Conservation (phyloP, 2,888 invertebrate genomes). For the Ditula angustiorana region DNA sequence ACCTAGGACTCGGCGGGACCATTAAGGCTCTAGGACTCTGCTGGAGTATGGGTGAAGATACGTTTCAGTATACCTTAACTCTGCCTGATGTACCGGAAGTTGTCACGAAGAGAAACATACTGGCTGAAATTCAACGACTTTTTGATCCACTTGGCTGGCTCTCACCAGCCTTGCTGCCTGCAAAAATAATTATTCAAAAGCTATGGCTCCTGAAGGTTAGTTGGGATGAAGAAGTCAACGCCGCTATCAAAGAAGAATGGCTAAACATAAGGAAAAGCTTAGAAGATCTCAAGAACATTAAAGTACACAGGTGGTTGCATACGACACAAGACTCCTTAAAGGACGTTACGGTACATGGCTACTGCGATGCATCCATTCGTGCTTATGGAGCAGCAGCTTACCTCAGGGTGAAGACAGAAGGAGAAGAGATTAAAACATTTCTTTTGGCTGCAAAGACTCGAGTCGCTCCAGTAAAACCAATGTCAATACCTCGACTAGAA, state of each 20-base stretch:
- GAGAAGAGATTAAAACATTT: slow-evolving; percentile 22
- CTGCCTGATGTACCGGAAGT: neutral
- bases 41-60: slow-evolving; percentile 8
- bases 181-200: slow-evolving; percentile 43
- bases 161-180: slow-evolving; percentile 28
- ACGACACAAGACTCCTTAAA: slow-evolving; percentile 1
- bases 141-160: slow-evolving; percentile 45
- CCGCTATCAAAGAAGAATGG: slow-evolving; percentile 36
- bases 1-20: slow-evolving; percentile 36
- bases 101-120: slow-evolving; percentile 38
- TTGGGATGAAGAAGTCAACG: slow-evolving; percentile 42
- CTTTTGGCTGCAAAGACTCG: slow-evolving; percentile 39
- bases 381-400: slow-evolving; percentile 40
- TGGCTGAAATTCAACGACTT: slow-evolving; percentile 39
- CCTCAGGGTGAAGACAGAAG: slow-evolving; percentile 8
- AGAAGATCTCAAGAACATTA: slow-evolving; percentile 15
- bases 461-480: slow-evolving; percentile 39
- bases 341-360: slow-evolving; percentile 32
- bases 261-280: slow-evolving; percentile 27
- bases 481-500: slow-evolving; percentile 40
- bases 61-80: slow-evolving; percentile 3
- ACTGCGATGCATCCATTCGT: slow-evolving; percentile 37
- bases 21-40: slow-evolving; percentile 40
- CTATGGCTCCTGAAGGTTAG: slow-evolving; percentile 35
- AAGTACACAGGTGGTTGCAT: slow-evolving; percentile 25